These are phyloP conservation scores for Sisyra terminalis DNA, from an alignment of 2,888 invertebrate genomes.

Conservation along the genomic window DNA sequence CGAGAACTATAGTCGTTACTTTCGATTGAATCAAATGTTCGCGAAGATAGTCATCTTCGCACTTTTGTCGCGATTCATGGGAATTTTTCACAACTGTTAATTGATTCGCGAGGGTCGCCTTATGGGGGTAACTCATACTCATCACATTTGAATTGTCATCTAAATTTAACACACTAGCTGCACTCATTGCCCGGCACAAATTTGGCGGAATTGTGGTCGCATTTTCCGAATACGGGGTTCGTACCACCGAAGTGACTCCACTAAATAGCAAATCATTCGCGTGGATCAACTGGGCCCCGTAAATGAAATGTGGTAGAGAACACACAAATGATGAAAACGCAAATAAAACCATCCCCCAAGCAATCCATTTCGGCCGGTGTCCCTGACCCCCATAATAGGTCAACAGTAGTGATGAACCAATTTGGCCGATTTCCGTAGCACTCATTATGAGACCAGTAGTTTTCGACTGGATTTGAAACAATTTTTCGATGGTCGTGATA, in stretches of 20 bases:
- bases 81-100: conserved; percentile 16
- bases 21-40: conserved; percentile 55
- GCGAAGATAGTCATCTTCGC: conserved; percentile 41
- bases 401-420: conserved; percentile 71
- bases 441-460: conserved; percentile 80
- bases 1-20: conserved; percentile 66
- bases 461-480: conserved; percentile 82
- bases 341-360: conserved; percentile 79
- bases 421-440: conserved; percentile 86
- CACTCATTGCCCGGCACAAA: conserved; percentile 21
- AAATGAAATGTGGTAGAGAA: conserved; percentile 74
- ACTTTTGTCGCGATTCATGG: conserved; percentile 19
- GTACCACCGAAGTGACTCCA: conserved; percentile 18
- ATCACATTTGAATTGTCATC: conserved; percentile 8
- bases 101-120: conserved; percentile 13
- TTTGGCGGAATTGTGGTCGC: conserved; percentile 25
- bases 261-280: conserved; percentile 29
- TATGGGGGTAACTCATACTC: conserved; percentile 6
- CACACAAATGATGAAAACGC: conserved; percentile 74
- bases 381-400: conserved; percentile 86
- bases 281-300: conserved; percentile 54
- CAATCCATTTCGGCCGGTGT: conserved; percentile 86
- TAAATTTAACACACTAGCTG: conserved; percentile 10
- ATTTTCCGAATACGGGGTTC: conserved; percentile 12
- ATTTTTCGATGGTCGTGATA: conserved; percentile 83